These are phyloP conservation scores for Araneus ventricosus DNA, from an alignment of 1,140 invertebrate genomes.

Conservation along the genomic window DNA sequence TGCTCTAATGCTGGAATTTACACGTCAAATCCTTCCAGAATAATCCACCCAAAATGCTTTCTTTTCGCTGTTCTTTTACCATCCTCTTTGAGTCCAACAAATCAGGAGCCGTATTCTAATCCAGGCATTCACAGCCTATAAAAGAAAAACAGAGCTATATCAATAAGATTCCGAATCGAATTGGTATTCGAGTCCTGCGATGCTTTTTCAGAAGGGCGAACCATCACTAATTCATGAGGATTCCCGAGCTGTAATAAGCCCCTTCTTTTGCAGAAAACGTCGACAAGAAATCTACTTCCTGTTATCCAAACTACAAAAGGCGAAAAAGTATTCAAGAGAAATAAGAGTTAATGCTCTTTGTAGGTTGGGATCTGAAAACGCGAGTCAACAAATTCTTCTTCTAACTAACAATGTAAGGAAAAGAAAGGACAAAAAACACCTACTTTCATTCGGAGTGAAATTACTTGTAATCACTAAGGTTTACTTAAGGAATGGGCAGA, in stretches of 20 bases:
- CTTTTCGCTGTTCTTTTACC: no score
- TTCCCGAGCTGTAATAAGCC: background rate
- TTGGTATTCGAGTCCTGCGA: background rate
- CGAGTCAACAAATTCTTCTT: conserved; percentile 10
- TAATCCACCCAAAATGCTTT: no score
- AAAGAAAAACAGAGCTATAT: background rate
- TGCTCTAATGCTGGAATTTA: no score
- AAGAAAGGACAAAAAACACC: background rate
- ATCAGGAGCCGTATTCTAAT: no score
- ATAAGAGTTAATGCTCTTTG: conserved; percentile 33
- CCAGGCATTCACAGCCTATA: no score
- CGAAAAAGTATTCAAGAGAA: conserved; percentile 34
- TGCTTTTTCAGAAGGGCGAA: background rate
- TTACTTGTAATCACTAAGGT: conserved; percentile 30
- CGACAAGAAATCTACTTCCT: no score
- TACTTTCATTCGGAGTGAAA: background rate
- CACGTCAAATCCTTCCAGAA: no score
- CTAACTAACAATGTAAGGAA: background rate
- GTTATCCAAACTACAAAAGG: background rate
- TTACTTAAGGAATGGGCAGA: background rate
- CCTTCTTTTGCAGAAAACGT: background rate
- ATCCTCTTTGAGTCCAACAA: no score
- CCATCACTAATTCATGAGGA: conserved; percentile 44
- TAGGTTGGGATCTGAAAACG: background rate
- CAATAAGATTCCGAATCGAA: background rate